These are phyloP conservation scores for Rhinoraja longicauda DNA, from an alignment of 2,797 vertebrate genomes.

Conservation along the genomic window DNA sequence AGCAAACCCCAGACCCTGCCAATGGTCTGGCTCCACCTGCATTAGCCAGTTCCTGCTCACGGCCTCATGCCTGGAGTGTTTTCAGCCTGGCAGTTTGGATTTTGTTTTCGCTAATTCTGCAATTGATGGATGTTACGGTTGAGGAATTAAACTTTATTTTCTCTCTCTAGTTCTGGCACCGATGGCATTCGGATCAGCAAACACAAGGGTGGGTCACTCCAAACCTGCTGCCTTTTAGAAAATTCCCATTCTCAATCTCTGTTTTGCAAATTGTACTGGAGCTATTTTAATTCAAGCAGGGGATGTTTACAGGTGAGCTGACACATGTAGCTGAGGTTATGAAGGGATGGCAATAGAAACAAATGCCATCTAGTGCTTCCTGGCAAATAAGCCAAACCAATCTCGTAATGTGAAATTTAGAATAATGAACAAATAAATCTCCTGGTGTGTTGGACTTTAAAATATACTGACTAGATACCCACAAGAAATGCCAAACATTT, in stretches of 20 bases:
- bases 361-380: not conserved
- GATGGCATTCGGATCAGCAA: not conserved
- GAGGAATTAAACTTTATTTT: not conserved
- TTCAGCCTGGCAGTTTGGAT: not conserved
- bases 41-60: not conserved
- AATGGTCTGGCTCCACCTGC: slow-evolving; percentile 9
- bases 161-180: not conserved
- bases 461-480: not conserved
- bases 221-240: not conserved
- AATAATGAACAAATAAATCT: not conserved
- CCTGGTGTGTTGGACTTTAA: not conserved
- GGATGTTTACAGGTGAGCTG: no score
- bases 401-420: not conserved
- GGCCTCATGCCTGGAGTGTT: not conserved
- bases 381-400: not conserved
- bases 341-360: not conserved
- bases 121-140: not conserved
- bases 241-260: not conserved
- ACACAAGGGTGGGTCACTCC: not conserved
- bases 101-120: not conserved
- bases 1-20: slow-evolving; percentile 15
- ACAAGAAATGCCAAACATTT: not conserved
- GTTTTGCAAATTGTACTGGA: not conserved
- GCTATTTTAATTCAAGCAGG: not conserved
- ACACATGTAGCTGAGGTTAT: not conserved